Evolutionary conservation across 37 sponge, comb jelly and placozoan species (phyloP).

Genomic region (Halichondria panicea): DNA sequence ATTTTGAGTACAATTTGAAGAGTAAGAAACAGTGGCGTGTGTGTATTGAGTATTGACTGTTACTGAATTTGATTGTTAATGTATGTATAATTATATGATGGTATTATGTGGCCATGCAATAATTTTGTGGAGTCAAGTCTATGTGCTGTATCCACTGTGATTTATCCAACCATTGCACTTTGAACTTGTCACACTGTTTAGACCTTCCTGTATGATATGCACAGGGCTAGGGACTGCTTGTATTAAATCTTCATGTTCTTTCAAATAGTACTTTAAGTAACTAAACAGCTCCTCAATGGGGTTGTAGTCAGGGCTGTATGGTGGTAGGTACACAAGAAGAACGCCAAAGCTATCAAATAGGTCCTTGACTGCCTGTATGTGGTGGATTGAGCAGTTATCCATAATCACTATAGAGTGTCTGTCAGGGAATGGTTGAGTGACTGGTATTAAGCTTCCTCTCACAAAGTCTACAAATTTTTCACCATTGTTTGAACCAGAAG

Average conservation of each 20-base stretch:
- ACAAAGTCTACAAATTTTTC: constrained; percentile 15
- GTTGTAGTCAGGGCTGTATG: constrained; percentile 29
- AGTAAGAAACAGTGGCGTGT: neutral
- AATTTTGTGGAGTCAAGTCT: no score
- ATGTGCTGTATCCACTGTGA: neutral
- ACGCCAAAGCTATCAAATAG: constrained; percentile 5
- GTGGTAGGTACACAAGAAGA: constrained; percentile 19
- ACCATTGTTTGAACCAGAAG: constrained; percentile 12
- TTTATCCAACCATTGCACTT: neutral
- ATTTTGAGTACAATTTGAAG: neutral
- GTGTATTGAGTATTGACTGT: neutral
- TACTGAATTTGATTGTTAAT: neutral
- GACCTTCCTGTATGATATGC: constrained; percentile 7
- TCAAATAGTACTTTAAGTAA: constrained; percentile 24
- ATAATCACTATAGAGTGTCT: constrained; percentile 1
- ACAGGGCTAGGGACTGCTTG: neutral
- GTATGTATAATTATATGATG: no score
- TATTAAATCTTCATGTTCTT: constrained; percentile 37
- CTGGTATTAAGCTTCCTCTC: constrained; percentile 13
- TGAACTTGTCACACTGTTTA: neutral
- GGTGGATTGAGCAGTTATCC: constrained; percentile 38
- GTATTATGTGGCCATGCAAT: no score
- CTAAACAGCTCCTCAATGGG: constrained; percentile 19
- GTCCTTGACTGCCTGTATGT: constrained; percentile 18
- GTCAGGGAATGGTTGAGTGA: constrained; percentile 18